A percentile compares a stretch with the other conserved stretches of the same genome.
phyloP scores from a whole-genome alignment of 2,888 invertebrate species.

The Baronia brevicornis region DNA sequence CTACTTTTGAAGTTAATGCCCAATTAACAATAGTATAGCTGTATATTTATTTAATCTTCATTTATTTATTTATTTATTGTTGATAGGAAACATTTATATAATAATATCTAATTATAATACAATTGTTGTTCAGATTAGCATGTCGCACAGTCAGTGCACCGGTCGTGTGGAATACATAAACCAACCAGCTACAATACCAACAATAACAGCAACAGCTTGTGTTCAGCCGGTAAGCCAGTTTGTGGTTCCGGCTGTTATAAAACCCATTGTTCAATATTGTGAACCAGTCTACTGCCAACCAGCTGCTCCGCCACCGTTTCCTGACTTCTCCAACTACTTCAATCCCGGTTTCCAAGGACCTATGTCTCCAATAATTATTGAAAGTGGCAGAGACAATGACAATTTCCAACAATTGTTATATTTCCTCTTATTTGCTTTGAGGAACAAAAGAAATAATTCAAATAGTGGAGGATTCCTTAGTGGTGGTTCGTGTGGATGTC shows the following conservation, averaged over 20 bases:
- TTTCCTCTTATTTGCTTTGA: slow-evolving; percentile 40
- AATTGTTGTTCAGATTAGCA: slow-evolving; percentile 19
- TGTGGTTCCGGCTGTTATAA: slow-evolving; percentile 42
- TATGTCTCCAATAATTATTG: slow-evolving; percentile 35
- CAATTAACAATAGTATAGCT: no score
- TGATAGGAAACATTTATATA: background rate
- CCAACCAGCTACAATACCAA: slow-evolving; percentile 13
- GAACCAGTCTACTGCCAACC: slow-evolving; percentile 19
- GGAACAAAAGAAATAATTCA: slow-evolving; percentile 26
- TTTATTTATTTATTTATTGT: no score
- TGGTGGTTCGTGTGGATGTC: no score
- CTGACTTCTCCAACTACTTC: slow-evolving; percentile 17
- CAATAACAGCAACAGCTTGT: slow-evolving; percentile 19
- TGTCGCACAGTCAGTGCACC: slow-evolving; percentile 17
- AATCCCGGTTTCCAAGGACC: slow-evolving; percentile 10
- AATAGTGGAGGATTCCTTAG: no score
- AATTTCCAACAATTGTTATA: slow-evolving; percentile 32
- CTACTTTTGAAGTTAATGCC: no score
- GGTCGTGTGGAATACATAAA: slow-evolving; percentile 20
- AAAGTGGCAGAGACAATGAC: slow-evolving; percentile 28
- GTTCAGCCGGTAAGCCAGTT: slow-evolving; percentile 31
- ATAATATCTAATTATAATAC: background rate
- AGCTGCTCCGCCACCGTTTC: slow-evolving; percentile 17
- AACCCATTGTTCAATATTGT: slow-evolving; percentile 27
- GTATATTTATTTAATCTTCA: no score